Conservation (phyloP, 2,888 invertebrate species). For the Bimastos eiseni region DNA sequence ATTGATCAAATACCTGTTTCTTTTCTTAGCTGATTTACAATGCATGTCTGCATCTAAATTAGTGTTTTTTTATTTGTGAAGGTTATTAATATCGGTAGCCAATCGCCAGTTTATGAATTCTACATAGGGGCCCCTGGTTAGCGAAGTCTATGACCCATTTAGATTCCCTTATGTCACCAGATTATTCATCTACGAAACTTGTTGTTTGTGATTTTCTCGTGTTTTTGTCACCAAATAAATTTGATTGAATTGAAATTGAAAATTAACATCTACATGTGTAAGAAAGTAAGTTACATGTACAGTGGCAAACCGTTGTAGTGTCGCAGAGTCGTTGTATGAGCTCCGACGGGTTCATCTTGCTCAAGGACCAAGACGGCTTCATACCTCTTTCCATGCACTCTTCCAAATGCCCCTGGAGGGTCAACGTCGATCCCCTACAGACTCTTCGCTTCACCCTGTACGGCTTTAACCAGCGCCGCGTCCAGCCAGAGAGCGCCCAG, state of each 20-base stretch:
- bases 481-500: neutral
- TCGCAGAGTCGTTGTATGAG: neutral
- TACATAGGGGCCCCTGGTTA: too few relatives aligned
- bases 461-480: neutral
- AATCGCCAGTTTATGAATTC: too few relatives aligned
- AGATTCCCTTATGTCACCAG: too few relatives aligned
- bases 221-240: too few relatives aligned
- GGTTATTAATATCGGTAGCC: too few relatives aligned
- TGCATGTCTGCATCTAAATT: too few relatives aligned
- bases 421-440: constrained; percentile 22
- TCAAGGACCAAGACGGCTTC: constrained; percentile 25
- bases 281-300: neutral
- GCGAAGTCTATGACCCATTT: too few relatives aligned
- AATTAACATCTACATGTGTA: neutral
- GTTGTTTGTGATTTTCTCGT: too few relatives aligned
- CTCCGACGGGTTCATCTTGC: neutral
- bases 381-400: neutral
- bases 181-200: too few relatives aligned
- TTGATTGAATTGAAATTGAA: too few relatives aligned
- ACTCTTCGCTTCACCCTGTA: neutral
- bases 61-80: too few relatives aligned
- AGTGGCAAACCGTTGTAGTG: neutral
- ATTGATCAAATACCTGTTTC: neutral
- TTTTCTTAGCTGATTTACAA: neutral
- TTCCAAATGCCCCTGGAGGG: constrained; percentile 15